Base-by-base conservation (phyloP, 2,888 invertebrate genomes). In the Drosophila algonquin region DNA sequence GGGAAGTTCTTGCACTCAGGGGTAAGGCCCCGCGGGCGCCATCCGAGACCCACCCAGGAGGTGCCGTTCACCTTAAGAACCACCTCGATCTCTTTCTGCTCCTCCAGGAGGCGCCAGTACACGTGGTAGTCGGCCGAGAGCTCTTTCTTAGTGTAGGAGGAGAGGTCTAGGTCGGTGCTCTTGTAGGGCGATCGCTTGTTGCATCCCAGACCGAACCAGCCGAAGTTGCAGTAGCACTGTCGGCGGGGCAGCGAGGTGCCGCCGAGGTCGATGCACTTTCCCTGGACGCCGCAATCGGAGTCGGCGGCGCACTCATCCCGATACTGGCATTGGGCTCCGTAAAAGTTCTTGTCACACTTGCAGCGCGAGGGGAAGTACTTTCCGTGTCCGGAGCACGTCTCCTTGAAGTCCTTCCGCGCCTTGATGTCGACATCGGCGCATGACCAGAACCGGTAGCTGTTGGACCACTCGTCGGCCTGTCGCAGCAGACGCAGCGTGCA, bases 391-490 rank as follows among this genome's bases (percentile, higher is more conserved):
- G 96, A 96, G 91, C 98, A 98, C 1, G 94, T 94, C 92, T 98
- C 97, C 76, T 95, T 95, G 92, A 95, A 97, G 48, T 95, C 94
- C 90, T 95, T 96, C 57, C 95, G 96, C 94, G 81, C 91, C 74
- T 94, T 93, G 70, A 98, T 96, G 89, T 98, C 97, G 61, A 99
- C 96, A 92, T 99, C 98, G 3, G 98, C 96, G 90, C 99, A 99
- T 0, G 98, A 98, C 97, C 98, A 98, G 93, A 99, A 98, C 74
- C 96, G 93, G 92, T 98, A 98, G 84, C 93, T 94, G 62, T 94
- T 93, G 0, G 95, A 95, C 98, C 98, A 98, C 93, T 99, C 98
- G 27, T 95, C 94, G 0, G 98, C 98, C 92, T 98, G 97, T 0
- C 98, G 93, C 60, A 98, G 94, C 78, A 99, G 93, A 69, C 98